Evolutionary conservation across 2,797 vertebrate genomes (phyloP).

Genomic region (Carcharodon carcharias): DNA sequence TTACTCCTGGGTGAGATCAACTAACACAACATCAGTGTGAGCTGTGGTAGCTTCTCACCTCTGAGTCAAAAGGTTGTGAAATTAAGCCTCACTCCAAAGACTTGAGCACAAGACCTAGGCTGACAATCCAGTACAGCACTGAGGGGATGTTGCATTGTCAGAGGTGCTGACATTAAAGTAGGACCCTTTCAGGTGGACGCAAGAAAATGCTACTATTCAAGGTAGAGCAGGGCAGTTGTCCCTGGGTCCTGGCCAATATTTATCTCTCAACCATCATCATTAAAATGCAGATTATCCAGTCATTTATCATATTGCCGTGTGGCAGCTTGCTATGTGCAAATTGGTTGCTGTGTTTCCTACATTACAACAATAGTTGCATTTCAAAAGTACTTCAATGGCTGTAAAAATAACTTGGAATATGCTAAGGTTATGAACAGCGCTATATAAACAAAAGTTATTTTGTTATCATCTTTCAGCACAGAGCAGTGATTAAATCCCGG

Average conservation of each 20-base stretch:
- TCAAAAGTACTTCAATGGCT: not conserved
- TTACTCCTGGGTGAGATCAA: not conserved
- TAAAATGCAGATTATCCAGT: not conserved
- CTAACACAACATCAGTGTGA: not conserved
- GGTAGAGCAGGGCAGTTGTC: not conserved
- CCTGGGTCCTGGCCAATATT: not conserved
- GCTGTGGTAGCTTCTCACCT: not conserved
- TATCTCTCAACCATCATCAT: not conserved
- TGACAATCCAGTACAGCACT: not conserved
- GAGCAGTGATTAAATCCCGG: not conserved
- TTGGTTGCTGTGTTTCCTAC: not conserved
- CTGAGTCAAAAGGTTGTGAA: not conserved
- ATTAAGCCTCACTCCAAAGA: not conserved
- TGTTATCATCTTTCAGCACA: not conserved
- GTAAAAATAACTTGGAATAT: not conserved
- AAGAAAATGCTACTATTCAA: not conserved
- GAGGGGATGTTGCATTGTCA: not conserved
- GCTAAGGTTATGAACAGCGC: not conserved
- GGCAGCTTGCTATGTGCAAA: not conserved
- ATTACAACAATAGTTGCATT: not conserved
- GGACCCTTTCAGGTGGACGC: no score
- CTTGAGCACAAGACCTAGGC: not conserved
- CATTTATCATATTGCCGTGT: not conserved
- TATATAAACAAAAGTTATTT: not conserved
- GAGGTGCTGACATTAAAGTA: not conserved